Percentiles rank a stretch among this genome's conserved stretches.
phyloP scores from a whole-genome alignment of 2,797 vertebrate genomes.

The Hydrolagus colliei region DNA sequence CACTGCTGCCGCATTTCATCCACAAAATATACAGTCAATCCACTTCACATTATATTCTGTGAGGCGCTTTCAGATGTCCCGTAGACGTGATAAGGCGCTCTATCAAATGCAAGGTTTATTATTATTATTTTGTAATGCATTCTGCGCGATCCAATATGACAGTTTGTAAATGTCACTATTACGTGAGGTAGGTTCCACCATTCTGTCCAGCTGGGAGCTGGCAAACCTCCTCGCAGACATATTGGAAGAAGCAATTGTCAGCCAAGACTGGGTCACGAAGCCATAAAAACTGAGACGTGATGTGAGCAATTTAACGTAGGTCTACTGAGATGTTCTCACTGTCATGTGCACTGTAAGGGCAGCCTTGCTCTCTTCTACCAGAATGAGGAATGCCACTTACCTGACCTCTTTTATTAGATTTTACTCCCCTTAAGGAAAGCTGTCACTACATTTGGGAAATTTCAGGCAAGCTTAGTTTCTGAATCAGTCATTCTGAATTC shows the following conservation, averaged over 20 bases:
- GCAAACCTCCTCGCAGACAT: slow-evolving; percentile 18
- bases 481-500: too few relatives aligned
- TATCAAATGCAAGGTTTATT: too few relatives aligned
- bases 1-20: too few relatives aligned
- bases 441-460: neutral
- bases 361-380: neutral
- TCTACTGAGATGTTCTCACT: slow-evolving; percentile 22
- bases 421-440: neutral
- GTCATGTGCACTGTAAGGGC: neutral
- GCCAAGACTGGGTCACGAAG: slow-evolving; percentile 19
- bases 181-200: slow-evolving; percentile 17
- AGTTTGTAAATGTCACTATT: slow-evolving; percentile 17
- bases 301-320: slow-evolving; percentile 8
- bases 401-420: neutral
- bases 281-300: slow-evolving; percentile 13
- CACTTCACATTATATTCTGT: too few relatives aligned
- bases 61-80: too few relatives aligned
- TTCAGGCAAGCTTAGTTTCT: neutral
- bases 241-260: slow-evolving; percentile 15
- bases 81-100: too few relatives aligned
- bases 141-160: neutral
- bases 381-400: neutral
- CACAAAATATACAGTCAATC: too few relatives aligned
- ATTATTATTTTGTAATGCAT: too few relatives aligned
- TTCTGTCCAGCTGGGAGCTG: slow-evolving; percentile 9